Conservation (phyloP, 2,797 vertebrate genomes). For the Gymnoscopelus braueri region DNA sequence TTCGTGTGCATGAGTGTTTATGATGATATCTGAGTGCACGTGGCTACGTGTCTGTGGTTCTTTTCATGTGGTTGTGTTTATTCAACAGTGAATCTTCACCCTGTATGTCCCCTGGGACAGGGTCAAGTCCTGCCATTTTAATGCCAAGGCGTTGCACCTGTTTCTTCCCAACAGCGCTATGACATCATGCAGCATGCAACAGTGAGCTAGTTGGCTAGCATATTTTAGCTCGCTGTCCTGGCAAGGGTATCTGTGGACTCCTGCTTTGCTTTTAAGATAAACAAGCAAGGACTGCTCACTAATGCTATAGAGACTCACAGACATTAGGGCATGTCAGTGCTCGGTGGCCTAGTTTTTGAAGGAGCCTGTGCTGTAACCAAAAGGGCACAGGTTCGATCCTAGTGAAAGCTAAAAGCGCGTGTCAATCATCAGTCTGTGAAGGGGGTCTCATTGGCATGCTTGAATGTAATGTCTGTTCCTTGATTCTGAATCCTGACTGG, state of each 20-base stretch:
- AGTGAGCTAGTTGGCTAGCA: conserved; percentile 39
- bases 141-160: conserved; percentile 67
- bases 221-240: conserved; percentile 17
- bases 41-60: no score
- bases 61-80: neutral
- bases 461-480: conserved; percentile 28
- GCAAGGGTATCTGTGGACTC: conserved; percentile 18
- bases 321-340: neutral
- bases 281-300: conserved; percentile 26
- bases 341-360: no score
- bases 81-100: neutral
- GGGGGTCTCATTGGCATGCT: no score
- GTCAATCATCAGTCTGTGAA: no score
- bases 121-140: conserved; percentile 43
- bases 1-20: conserved; percentile 24
- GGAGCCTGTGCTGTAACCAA: no score
- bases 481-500: conserved; percentile 20
- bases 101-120: neutral
- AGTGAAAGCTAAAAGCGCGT: no score
- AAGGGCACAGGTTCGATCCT: no score
- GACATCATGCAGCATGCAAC: conserved; percentile 56
- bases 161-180: conserved; percentile 57
- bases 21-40: neutral
- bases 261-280: conserved; percentile 39
- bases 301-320: conserved; percentile 8